These are phyloP conservation scores for Trogon surrucura DNA, from an alignment of 2,113 vertebrate genomes.

Conservation along the genomic window DNA sequence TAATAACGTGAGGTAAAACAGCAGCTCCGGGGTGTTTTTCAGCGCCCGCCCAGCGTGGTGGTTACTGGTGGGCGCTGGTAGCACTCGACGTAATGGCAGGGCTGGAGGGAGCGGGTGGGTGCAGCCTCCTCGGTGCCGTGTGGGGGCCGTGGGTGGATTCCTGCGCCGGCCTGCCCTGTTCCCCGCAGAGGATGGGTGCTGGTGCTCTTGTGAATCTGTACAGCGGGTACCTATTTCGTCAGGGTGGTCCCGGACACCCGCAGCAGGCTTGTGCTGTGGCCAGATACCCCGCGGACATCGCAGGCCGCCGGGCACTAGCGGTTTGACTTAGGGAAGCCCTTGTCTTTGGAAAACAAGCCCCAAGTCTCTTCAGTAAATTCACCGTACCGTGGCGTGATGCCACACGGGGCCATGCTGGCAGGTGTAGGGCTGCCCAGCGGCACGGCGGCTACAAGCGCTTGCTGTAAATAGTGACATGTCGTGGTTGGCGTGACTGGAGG, in stretches of 20 bases:
- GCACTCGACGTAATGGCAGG: background rate
- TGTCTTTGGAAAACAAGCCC: background rate
- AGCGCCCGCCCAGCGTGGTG: background rate
- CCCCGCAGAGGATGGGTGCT: background rate
- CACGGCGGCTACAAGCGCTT: background rate
- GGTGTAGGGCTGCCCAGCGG: background rate
- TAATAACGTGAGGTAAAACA: background rate
- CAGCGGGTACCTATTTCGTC: rapidly evolving
- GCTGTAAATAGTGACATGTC: background rate
- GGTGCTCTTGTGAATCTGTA: too few relatives aligned
- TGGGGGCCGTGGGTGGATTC: background rate
- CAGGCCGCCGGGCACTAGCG: rapidly evolving
- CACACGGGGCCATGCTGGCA: background rate
- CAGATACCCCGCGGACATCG: rapidly evolving
- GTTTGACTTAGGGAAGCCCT: background rate
- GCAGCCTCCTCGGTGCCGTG: background rate
- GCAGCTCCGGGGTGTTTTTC: background rate
- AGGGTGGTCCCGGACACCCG: rapidly evolving
- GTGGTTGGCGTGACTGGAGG: background rate
- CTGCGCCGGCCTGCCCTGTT: rapidly evolving
- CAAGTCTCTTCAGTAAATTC: background rate
- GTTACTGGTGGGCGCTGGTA: background rate
- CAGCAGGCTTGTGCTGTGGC: rapidly evolving
- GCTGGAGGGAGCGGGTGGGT: background rate
- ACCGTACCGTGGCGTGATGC: background rate